These are phyloP conservation scores for Eupithecia dodoneata DNA, from an alignment of 2,888 invertebrate genomes.

Conservation along the genomic window DNA sequence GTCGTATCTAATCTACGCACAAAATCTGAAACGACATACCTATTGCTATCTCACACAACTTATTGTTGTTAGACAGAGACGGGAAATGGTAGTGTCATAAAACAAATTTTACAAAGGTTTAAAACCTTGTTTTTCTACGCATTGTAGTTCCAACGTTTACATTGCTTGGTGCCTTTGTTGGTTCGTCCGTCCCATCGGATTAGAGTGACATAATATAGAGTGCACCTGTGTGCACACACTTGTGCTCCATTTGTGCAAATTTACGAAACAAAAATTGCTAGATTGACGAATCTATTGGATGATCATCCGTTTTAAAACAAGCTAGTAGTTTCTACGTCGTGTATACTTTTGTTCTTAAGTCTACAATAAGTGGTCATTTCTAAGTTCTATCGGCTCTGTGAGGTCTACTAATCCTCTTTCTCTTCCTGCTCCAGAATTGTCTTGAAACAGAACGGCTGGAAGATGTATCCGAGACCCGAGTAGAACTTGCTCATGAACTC, in stretches of 20 bases:
- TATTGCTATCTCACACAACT: background rate
- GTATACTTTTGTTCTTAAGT: slow-evolving; percentile 13
- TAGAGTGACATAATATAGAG: background rate
- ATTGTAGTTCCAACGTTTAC: background rate
- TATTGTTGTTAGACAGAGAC: background rate
- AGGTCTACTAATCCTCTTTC: slow-evolving; percentile 66
- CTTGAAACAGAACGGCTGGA: slow-evolving; percentile 94
- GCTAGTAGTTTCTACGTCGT: background rate
- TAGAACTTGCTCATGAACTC: slow-evolving; percentile 99
- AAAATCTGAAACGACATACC: background rate
- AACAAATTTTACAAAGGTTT: background rate
- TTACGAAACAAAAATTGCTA: background rate
- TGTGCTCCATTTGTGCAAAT: background rate
- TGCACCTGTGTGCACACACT: background rate
- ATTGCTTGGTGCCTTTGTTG: background rate
- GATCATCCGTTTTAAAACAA: background rate
- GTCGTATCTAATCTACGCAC: slow-evolving; percentile 60
- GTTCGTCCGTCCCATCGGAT: background rate
- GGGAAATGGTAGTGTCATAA: slow-evolving; percentile 3
- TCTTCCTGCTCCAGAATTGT: slow-evolving; percentile 86
- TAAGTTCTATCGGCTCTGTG: slow-evolving; percentile 22
- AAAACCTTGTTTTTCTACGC: background rate
- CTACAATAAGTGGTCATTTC: slow-evolving; percentile 9
- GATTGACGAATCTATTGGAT: background rate
- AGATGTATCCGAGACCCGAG: slow-evolving; percentile 90